Evolutionary conservation across 1,140 invertebrate genomes (phyloP).

Genomic region (Euura saliciscinereae): DNA sequence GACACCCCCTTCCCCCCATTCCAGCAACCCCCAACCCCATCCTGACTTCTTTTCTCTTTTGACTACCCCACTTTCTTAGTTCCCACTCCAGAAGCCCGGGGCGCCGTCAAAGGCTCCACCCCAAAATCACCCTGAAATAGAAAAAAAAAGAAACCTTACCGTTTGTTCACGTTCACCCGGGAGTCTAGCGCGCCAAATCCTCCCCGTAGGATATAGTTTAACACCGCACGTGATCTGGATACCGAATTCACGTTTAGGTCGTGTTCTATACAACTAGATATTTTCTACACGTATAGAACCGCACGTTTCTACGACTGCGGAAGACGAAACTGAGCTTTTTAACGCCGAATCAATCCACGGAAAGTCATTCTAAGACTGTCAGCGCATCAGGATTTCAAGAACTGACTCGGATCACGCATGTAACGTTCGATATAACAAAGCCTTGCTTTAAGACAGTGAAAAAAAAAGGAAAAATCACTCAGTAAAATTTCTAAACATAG

Average conservation of each 20-base stretch:
- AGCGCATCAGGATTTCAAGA: no score
- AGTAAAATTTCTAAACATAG: no score
- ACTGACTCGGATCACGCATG: no score
- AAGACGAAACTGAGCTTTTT: no score
- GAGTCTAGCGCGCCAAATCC: background rate
- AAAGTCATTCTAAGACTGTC: no score
- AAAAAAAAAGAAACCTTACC: background rate
- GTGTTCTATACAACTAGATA: no score
- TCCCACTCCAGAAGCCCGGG: conserved; percentile 27
- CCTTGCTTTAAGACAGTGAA: no score
- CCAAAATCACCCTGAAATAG: conserved; percentile 9
- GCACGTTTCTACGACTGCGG: no score
- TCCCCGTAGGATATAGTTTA: background rate
- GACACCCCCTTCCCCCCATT: background rate
- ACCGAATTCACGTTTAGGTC: background rate
- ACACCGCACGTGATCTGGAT: background rate
- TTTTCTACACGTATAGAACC: no score
- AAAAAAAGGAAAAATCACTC: no score
- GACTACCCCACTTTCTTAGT: conserved; percentile 19
- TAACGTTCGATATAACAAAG: no score
- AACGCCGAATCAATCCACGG: no score
- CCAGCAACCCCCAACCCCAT: background rate
- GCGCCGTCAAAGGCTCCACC: conserved; percentile 32
- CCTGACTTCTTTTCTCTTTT: background rate
- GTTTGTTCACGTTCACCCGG: background rate